Evolutionary conservation across 2,888 invertebrate species (phyloP), one percentile per base, ranked within the genome.

Genomic region (Nymphalis c-album): DNA sequence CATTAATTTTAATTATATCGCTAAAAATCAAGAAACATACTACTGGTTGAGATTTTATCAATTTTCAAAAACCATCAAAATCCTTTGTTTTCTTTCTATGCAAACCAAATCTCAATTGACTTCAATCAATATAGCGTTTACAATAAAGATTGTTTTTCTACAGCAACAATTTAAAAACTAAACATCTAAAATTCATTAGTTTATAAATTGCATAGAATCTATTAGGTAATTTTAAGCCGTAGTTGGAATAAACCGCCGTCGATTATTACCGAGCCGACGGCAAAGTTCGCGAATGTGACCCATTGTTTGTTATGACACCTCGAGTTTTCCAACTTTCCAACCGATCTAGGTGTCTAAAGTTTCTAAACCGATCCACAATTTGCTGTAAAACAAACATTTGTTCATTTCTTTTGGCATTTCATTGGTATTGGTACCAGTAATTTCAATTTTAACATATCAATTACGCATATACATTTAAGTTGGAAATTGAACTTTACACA

Each of bases 321-420:
- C 60, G 53, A 68, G 64, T 62, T 68, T 64, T 64, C 64, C 66
- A 66, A 71, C 69, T 69, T 61, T 58, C 59, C 58, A 46, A 55
- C 59, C 68, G 68, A 48, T 66, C 63, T 61, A 68, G 68, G 71
- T 71, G 71, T 69, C 69, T 35, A 66, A 71, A 71, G 55, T 71
- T 71, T 71, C 63, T 65, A 71, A 71, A 71, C 64, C 51, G 64
- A 63, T 67, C 67, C 70, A 67, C 70, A 70, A 70, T 70, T 70
- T 70, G 70, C 70, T 70, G 70, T 70, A 61, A 70, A 70, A 70
- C 67, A 70, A 64, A 64, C 64, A 63, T 70, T 67, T 70, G 67
- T 67, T 64, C 47, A 51, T 61, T 67, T 51, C 45, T 67, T 61
- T 58, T 64, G 58, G 20, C 60, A 45, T 57, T 63, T 16, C 61